Percentiles rank a stretch among this genome's conserved stretches.
Conservation (phyloP, 1,140 invertebrate genomes). For the Anagrus nilaparvatae region DNA sequence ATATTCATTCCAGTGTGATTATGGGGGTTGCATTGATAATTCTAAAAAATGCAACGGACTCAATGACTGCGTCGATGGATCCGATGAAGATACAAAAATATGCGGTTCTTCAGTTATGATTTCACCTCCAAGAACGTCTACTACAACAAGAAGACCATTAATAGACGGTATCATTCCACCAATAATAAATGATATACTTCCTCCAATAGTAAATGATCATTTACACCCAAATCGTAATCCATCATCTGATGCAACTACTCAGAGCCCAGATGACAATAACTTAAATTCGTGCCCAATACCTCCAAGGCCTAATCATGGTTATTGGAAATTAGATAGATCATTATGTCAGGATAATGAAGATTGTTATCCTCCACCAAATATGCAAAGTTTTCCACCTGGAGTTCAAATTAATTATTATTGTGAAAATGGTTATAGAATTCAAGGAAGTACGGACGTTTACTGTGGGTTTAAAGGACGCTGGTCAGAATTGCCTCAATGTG, state of each 20-base stretch:
- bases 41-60: constrained; percentile 47
- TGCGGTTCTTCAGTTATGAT: constrained; percentile 16
- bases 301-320: constrained; percentile 27
- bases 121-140: neutral
- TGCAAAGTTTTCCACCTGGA: constrained; percentile 20
- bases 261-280: no score
- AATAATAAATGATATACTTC: no score
- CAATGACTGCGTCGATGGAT: constrained; percentile 53
- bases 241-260: no score
- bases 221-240: no score
- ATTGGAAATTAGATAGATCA: constrained; percentile 24
- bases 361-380: constrained; percentile 17
- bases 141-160: neutral
- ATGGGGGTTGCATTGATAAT: constrained; percentile 49
- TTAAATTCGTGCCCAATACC: constrained; percentile 29
- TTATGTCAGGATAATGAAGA: constrained; percentile 19
- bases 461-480: constrained; percentile 28
- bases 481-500: constrained; percentile 28
- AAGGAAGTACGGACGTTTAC: constrained; percentile 20
- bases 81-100: constrained; percentile 49
- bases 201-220: no score
- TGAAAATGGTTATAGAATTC: constrained; percentile 24
- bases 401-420: constrained; percentile 30
- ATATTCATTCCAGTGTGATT: constrained; percentile 47
- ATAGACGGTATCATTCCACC: no score